Conservation (phyloP, 2,113 vertebrate species). For the Thymallus thymallus region DNA sequence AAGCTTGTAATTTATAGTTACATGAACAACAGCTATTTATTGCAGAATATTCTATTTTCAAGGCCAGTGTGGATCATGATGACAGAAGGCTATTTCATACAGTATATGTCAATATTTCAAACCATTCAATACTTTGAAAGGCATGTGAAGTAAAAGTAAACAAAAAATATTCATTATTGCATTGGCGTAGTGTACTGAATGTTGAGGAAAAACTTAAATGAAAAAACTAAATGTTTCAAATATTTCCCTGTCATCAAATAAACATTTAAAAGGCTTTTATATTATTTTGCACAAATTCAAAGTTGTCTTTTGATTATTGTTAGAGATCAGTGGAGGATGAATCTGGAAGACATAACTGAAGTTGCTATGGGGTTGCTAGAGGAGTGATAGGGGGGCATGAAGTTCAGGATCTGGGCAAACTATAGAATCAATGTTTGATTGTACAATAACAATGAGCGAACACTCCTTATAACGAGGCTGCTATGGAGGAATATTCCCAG, state of each 20-base stretch:
- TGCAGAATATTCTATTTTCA: slow-evolving; percentile 73
- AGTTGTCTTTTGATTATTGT: slow-evolving; percentile 29
- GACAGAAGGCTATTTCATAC: neutral
- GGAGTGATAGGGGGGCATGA: slow-evolving; percentile 43
- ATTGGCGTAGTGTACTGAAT: slow-evolving; percentile 56
- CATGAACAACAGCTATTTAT: slow-evolving; percentile 85
- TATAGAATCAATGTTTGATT: slow-evolving; percentile 60
- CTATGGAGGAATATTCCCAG: slow-evolving; percentile 81
- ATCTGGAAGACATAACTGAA: slow-evolving; percentile 63
- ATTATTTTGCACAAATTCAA: slow-evolving; percentile 55
- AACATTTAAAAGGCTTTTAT: slow-evolving; percentile 48
- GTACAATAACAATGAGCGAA: slow-evolving; percentile 62
- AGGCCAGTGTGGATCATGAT: slow-evolving; percentile 82
- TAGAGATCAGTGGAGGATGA: slow-evolving; percentile 10
- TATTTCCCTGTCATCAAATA: neutral
- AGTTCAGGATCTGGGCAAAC: neutral
- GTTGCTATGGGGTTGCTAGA: slow-evolving; percentile 42
- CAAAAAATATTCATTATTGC: slow-evolving; percentile 48
- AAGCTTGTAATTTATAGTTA: slow-evolving; percentile 80
- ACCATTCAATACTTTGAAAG: neutral
- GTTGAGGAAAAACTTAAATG: slow-evolving; percentile 47
- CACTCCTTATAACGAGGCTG: slow-evolving; percentile 79
- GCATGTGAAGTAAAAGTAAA: neutral
- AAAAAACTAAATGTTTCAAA: slow-evolving; percentile 31
- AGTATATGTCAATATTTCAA: neutral